Percentiles rank a stretch among this genome's conserved stretches.
These are phyloP conservation scores for Eugnorisma glareosa DNA, from an alignment of 2,888 invertebrate genomes.

Conservation along the genomic window DNA sequence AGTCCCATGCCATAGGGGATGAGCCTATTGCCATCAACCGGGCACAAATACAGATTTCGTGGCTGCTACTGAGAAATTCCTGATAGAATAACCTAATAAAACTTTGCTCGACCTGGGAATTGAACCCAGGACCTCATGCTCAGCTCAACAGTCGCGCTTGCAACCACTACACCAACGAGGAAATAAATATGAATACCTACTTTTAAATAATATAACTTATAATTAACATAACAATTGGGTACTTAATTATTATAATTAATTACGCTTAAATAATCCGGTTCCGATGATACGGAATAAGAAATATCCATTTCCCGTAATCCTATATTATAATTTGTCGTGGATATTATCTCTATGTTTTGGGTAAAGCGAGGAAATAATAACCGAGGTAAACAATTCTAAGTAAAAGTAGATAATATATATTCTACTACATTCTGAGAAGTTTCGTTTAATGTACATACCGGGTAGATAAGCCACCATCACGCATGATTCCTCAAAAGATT, in stretches of 20 bases:
- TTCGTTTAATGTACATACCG: not conserved
- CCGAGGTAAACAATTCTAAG: not conserved
- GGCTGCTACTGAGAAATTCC: no score
- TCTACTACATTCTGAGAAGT: no score
- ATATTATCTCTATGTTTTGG: not conserved
- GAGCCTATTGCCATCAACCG: no score
- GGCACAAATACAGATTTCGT: no score
- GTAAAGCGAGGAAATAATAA: not conserved
- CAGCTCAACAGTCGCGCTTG: not conserved
- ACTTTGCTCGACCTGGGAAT: not conserved
- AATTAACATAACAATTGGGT: not conserved
- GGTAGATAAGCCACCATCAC: not conserved
- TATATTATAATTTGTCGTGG: conserved; percentile 2
- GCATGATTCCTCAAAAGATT: not conserved
- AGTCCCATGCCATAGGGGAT: no score
- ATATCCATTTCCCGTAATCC: conserved; percentile 14
- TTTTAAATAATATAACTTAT: not conserved
- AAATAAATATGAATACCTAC: not conserved
- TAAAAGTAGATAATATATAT: not conserved
- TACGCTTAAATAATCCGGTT: conserved; percentile 22
- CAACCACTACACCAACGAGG: not conserved
- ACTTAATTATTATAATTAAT: conserved; percentile 30
- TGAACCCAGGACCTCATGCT: not conserved
- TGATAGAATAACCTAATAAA: not conserved
- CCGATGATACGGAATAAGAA: conserved; percentile 8